Base-by-base conservation (phyloP, 2,797 vertebrate species). In the Sardinella longiceps region DNA sequence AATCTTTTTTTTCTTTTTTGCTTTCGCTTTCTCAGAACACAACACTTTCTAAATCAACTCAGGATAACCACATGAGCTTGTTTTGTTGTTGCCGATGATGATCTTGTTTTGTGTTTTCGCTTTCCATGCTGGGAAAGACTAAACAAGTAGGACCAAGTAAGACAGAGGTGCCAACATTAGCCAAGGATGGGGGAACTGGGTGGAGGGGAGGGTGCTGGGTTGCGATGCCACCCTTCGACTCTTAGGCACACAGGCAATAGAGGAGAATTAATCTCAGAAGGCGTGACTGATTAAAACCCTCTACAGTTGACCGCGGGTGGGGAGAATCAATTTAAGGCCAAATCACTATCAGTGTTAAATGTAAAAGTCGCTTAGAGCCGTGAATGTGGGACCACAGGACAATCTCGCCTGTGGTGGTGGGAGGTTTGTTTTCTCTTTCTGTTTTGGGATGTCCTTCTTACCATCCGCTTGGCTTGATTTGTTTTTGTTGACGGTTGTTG, bases 91-190 rank as follows among this genome's bases (percentile, higher is more conserved):
- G 37, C 33, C 23, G 53, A 58, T 58, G 66, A 84, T 88, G 51
- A 81, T 82, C 60, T 82, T 63, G 43, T 83, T 81, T 83, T 20
- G 15, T 90, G 90, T 91, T 91, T 91, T n/a, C n/a, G 86, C 85
- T 93, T 90, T 93, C 89, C 90, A 93, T 92, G 90, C 93, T 91
- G 81, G 88, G 88, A 91, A 94, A 91, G 85, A 93, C 14, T 88
- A 91, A 92, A 85, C 82, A 83, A 86, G 81, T 83, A 80, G 80
- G 80, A 91, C 88, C 88, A 89, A 88, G 85, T 93, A 95, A 95
- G 91, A 96, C 95, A 96, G 95, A 95, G 91, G 93, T 94, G 91
- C 92, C 95, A 95, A 95, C 92, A 23, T 90, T 86, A 90, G 92
- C 91, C 92, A 92, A 90, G 80, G 66, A 74, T 81, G 77, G 20